These are phyloP conservation scores for Saturnia pavonia DNA, from an alignment of 2,888 invertebrate species.

Conservation along the genomic window DNA sequence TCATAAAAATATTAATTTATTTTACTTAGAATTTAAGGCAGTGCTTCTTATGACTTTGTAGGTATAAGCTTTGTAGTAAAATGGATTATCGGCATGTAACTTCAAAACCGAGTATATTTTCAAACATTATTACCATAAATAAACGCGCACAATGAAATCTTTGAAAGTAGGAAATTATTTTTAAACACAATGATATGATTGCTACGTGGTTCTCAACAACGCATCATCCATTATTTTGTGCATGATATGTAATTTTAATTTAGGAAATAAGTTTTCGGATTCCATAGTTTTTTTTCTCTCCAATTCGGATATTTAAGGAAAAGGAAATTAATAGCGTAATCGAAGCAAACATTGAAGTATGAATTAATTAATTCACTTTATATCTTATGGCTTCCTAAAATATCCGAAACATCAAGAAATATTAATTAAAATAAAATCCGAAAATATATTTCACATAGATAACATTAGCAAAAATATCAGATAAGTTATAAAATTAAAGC, in stretches of 20 bases:
- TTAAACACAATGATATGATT: conserved; percentile 20
- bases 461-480: not conserved
- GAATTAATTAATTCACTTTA: not conserved
- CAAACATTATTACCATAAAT: not conserved
- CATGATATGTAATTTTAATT: conserved; percentile 20
- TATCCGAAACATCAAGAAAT: not conserved
- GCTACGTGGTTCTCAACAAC: not conserved
- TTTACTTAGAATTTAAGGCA: conserved; percentile 77
- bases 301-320: not conserved
- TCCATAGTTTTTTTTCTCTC: not conserved
- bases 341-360: not conserved
- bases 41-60: conserved; percentile 63
- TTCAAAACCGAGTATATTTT: not conserved
- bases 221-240: conserved; percentile 17
- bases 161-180: conserved; percentile 19
- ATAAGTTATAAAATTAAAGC: not conserved
- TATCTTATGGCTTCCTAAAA: not conserved
- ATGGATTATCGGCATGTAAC: not conserved
- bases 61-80: conserved; percentile 51
- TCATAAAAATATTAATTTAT: conserved; percentile 52
- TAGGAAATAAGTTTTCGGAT: conserved; percentile 9
- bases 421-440: not conserved
- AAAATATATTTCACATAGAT: not conserved
- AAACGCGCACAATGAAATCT: not conserved
- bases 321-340: not conserved